Evolutionary conservation across 2,888 invertebrate species (phyloP).

Genomic region (Epirrhoe tristata): DNA sequence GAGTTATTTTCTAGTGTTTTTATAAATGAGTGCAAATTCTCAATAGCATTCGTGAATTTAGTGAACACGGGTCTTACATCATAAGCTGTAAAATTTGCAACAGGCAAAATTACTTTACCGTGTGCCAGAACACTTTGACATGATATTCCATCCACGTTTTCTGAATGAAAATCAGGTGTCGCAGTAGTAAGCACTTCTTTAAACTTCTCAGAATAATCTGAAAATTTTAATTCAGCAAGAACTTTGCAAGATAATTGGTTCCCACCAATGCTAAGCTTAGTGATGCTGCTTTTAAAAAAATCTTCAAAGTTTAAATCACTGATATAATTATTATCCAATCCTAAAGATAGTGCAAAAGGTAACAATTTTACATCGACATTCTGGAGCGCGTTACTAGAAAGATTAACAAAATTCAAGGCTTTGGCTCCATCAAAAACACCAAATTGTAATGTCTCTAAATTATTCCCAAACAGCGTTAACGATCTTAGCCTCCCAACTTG

Average conservation of each 20-base stretch:
- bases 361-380: conserved; percentile 41
- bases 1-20: conserved; percentile 27
- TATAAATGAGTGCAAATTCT: conserved; percentile 28
- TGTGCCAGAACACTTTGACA: conserved; percentile 28
- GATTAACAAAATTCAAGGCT: conserved; percentile 34
- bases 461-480: conserved; percentile 39
- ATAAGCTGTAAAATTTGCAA: conserved; percentile 22
- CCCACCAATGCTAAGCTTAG: conserved; percentile 42
- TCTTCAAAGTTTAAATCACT: conserved; percentile 34
- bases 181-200: conserved; percentile 30
- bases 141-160: conserved; percentile 43
- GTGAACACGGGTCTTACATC: conserved; percentile 36
- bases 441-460: conserved; percentile 40
- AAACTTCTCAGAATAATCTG: conserved; percentile 28
- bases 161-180: conserved; percentile 33
- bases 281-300: conserved; percentile 31
- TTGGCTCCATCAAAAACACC: conserved; percentile 44
- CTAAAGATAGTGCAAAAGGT: conserved; percentile 32
- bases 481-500: conserved; percentile 30
- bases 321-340: conserved; percentile 44
- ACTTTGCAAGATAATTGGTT: conserved; percentile 43
- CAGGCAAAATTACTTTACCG: conserved; percentile 8
- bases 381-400: conserved; percentile 41
- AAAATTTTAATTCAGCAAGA: conserved; percentile 39
- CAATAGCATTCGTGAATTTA: conserved; percentile 32